Base-by-base conservation (phyloP, 2,113 vertebrate species). In the Osmerus eperlanus region DNA sequence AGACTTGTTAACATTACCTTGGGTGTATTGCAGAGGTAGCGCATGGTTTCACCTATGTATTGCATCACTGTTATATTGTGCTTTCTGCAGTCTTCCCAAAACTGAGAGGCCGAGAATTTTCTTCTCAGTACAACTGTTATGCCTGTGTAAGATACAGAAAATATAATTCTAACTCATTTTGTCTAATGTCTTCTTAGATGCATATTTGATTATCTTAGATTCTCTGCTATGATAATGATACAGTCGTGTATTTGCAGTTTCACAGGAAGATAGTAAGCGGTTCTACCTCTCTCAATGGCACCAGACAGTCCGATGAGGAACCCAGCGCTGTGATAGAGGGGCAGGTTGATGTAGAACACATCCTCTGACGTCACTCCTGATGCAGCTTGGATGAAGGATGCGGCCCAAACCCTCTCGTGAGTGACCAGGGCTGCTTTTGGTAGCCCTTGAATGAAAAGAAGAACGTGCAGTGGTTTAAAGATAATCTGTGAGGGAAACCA, bases 11-110 rank as follows among this genome's bases (percentile, higher is more conserved):
- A 3, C 12, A 29, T 2, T 87, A 96, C 94, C 94, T 88, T 86
- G 36, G 94, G 91, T 1, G 78, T 72, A 78, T 92, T 95, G 87
- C 94, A 95, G 75, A 96, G 92, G 74, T 97, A 97, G 2, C 93
- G 92, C 83, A 97, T 84, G 1, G 95, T 91, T 80, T 98, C 96
- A 1, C 96, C 96, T 0, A 98, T 97, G 75, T 97, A 97, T 87
- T 96, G 95, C 84, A 97, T 94, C 83, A 93, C 93, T 0, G 96
- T 97, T 56, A 95, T 89, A 0, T 96, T 91, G 1, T 96, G 86
- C 79, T 93, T 95, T 82, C 94, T 91, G 87, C 95, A 97, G 81
- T 98, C 95, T 3, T 94, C 93, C 95, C 95, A 97, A 81, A 97
- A 97, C 80, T 96, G 94, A 78, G 93, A 95, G 80, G 94, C 95